Conservation (phyloP, 2,888 invertebrate species). For the Steinernema hermaphroditum region DNA sequence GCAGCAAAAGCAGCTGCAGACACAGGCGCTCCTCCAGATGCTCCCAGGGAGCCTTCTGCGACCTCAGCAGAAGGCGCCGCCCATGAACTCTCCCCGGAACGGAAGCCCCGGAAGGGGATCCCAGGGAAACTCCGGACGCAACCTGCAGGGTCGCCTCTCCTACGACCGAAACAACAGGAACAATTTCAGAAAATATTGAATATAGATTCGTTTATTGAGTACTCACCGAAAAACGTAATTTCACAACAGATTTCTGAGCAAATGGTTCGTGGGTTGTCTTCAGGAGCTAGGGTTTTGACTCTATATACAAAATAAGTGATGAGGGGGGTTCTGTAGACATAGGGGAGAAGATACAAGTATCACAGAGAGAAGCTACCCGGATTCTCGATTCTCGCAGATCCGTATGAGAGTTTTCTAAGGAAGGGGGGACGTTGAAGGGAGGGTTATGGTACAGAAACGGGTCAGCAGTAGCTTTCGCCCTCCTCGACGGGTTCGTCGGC, state of each 20-base stretch:
- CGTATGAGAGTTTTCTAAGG: conserved; percentile 1
- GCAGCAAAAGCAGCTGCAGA: too few relatives aligned
- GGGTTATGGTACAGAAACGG: conserved; percentile 1
- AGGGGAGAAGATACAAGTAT: background rate
- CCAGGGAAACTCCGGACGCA: background rate
- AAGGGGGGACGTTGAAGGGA: background rate
- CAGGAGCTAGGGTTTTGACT: background rate
- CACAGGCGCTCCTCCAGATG: too few relatives aligned
- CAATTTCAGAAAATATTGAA: background rate
- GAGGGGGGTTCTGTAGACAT: background rate
- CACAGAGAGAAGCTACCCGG: conserved; percentile 23
- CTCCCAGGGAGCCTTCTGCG: too few relatives aligned
- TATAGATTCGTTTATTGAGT: background rate
- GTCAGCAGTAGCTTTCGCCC: conserved; percentile 14
- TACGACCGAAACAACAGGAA: background rate
- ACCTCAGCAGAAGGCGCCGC: too few relatives aligned
- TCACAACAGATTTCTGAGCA: conserved; percentile 18
- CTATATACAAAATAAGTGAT: conserved; percentile 6
- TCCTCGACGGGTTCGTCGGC: conserved; percentile 17
- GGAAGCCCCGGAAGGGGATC: too few relatives aligned
- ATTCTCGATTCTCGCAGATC: conserved; percentile 21
- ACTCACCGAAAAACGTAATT: background rate
- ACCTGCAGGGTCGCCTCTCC: background rate
- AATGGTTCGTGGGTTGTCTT: conserved; percentile 22
- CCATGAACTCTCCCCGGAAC: too few relatives aligned